Evolutionary conservation across 2,797 vertebrate genomes (phyloP).

Genomic region (Podargus strigoides): DNA sequence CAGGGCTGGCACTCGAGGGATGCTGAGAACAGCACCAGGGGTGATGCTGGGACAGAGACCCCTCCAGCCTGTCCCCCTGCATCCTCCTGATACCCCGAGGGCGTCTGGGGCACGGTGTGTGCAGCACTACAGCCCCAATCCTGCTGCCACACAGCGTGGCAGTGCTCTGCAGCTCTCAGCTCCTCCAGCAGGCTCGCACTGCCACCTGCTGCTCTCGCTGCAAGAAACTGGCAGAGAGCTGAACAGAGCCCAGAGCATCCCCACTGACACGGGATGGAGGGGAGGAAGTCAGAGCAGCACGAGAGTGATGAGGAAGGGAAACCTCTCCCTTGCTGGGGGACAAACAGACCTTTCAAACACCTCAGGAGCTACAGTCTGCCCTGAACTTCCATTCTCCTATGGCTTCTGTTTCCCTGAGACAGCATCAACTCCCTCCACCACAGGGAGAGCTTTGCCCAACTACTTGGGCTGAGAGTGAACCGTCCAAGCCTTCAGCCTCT

Average conservation of each 20-base stretch:
- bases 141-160: neutral
- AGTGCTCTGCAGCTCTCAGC: neutral
- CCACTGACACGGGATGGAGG: accelerated
- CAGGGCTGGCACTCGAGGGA: neutral
- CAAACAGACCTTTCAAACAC: no score
- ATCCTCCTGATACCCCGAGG: accelerated
- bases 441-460: neutral
- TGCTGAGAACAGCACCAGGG: neutral
- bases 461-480: neutral
- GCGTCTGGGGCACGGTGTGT: accelerated
- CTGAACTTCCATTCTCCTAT: accelerated
- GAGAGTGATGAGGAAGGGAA: neutral
- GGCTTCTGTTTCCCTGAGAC: neutral
- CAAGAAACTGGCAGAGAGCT: no score
- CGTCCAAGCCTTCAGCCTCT: neutral
- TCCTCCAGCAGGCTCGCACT: neutral
- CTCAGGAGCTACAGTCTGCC: no score
- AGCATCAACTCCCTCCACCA: neutral
- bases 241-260: neutral
- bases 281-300: no score
- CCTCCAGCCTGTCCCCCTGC: accelerated
- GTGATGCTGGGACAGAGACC: neutral
- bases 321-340: neutral
- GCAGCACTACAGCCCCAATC: neutral
- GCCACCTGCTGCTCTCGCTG: constrained; percentile 24